These are phyloP conservation scores for Protobothrops flavoviridis DNA, from an alignment of 2,113 vertebrate genomes.

Conservation along the genomic window DNA sequence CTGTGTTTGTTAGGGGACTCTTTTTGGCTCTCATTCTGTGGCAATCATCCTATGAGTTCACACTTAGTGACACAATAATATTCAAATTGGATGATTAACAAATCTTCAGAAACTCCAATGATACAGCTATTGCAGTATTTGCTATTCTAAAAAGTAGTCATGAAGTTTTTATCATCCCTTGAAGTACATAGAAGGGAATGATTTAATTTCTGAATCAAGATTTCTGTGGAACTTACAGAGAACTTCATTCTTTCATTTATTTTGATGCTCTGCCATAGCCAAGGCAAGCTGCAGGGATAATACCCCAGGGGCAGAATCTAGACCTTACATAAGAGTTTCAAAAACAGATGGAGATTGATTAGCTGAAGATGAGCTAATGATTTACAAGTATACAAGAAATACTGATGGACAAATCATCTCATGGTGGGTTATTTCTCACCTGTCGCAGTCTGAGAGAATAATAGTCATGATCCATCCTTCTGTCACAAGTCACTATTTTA, in stretches of 20 bases:
- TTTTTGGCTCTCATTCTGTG: neutral
- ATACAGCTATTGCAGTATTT: conserved; percentile 12
- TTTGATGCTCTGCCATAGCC: neutral
- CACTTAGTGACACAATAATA: neutral
- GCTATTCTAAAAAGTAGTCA: fast-evolving
- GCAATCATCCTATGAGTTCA: neutral
- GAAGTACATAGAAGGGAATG: conserved; percentile 1
- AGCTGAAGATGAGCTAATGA: conserved; percentile 62
- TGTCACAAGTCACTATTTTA: neutral
- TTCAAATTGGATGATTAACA: neutral
- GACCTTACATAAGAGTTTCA: conserved; percentile 55
- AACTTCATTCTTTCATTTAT: neutral
- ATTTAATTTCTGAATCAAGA: conserved; percentile 10
- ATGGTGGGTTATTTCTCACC: conserved; percentile 1
- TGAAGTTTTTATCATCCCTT: neutral
- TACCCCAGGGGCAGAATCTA: conserved; percentile 37
- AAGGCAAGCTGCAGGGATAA: neutral
- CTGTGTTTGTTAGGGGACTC: neutral
- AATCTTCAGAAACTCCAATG: neutral
- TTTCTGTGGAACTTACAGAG: neutral
- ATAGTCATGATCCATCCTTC: neutral
- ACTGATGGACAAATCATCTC: conserved; percentile 27
- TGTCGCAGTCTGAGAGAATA: conserved; percentile 22
- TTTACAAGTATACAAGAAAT: conserved; percentile 6
- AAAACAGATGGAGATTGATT: conserved; percentile 4